Conservation (phyloP, 2,888 invertebrate species). For the Phalangium opilio region DNA sequence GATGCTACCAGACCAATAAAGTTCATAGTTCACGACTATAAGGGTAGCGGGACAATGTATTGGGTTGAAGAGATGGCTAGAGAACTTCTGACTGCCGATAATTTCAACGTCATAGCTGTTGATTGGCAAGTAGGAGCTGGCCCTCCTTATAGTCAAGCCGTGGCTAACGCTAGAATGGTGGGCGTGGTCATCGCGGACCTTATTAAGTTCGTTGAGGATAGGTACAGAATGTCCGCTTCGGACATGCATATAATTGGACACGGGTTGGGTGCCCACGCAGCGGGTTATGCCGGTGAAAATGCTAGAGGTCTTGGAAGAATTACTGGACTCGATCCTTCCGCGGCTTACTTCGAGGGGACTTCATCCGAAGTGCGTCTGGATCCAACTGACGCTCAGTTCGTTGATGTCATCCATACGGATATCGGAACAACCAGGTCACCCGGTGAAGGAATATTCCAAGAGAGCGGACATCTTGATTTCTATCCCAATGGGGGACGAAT, state of each 20-base stretch:
- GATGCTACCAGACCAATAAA: conserved; percentile 55
- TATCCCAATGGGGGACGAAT: conserved; percentile 75
- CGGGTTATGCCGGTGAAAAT: conserved; percentile 57
- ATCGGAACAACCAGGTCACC: conserved; percentile 21
- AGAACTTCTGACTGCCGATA: conserved; percentile 50
- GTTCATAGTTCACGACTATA: conserved; percentile 69
- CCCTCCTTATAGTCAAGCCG: conserved; percentile 81
- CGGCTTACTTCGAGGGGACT: conserved; percentile 28
- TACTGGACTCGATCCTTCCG: conserved; percentile 40
- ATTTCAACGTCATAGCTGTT: conserved; percentile 57
- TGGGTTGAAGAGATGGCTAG: conserved; percentile 61
- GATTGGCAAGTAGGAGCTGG: conserved; percentile 76
- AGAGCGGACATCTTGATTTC: conserved; percentile 77
- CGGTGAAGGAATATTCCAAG: conserved; percentile 56
- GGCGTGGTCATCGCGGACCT: conserved; percentile 69
- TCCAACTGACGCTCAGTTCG: conserved; percentile 26
- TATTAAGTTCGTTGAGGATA: conserved; percentile 33
- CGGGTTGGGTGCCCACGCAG: conserved; percentile 59
- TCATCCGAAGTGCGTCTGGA: conserved; percentile 27
- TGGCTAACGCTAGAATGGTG: conserved; percentile 72
- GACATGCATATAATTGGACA: conserved; percentile 72
- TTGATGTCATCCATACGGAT: conserved; percentile 30
- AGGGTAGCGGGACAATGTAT: conserved; percentile 60
- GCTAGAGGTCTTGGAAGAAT: conserved; percentile 56
- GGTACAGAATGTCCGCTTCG: conserved; percentile 28